These are phyloP conservation scores for Austrolebias charrua DNA, from an alignment of 2,797 vertebrate species.

Conservation along the genomic window DNA sequence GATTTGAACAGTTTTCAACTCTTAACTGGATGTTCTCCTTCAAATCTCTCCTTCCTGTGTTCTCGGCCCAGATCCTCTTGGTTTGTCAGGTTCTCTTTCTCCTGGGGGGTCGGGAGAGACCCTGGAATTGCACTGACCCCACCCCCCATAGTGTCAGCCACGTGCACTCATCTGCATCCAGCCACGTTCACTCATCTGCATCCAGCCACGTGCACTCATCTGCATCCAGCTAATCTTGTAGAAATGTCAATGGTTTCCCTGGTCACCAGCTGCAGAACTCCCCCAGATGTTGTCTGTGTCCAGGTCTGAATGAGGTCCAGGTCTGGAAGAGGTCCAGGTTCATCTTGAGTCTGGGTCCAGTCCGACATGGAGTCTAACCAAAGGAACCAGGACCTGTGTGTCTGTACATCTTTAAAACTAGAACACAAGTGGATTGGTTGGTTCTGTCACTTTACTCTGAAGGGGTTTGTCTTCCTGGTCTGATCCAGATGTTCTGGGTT, in stretches of 20 bases:
- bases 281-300: background rate
- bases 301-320: background rate
- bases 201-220: conserved; percentile 31
- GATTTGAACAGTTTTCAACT: background rate
- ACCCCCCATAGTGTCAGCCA: background rate
- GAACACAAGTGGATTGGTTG: no score
- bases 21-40: background rate
- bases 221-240: conserved; percentile 33
- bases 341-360: no score
- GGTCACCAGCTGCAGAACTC: background rate
- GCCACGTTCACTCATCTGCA: no score
- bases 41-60: conserved; percentile 1
- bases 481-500: no score
- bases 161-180: conserved; percentile 37
- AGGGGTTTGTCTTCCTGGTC: background rate
- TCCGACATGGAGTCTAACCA: no score
- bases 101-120: background rate
- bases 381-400: no score
- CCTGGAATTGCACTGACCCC: background rate
- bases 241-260: conserved; percentile 17
- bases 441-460: no score
- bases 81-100: conserved; percentile 1
- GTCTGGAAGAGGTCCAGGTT: background rate
- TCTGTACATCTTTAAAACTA: no score
- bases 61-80: conserved; percentile 9